Conservation (phyloP, 2,888 invertebrate species). For the Argyresthia goedartella region DNA sequence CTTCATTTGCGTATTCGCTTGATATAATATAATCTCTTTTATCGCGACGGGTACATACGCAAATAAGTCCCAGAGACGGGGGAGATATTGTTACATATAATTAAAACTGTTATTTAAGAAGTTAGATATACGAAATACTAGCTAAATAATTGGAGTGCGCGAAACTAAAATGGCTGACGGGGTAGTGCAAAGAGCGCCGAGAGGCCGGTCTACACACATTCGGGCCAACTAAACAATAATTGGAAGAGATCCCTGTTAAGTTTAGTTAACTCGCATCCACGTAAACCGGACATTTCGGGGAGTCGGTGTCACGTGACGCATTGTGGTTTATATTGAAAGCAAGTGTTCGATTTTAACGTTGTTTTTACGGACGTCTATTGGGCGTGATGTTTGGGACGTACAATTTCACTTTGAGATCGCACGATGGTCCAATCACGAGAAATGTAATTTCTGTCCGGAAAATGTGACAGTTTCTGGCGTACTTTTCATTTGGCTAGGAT, state of each 20-base stretch:
- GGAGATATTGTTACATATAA: no score
- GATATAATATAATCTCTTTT: no score
- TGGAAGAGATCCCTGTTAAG: no score
- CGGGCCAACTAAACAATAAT: background rate
- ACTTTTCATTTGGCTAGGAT: background rate
- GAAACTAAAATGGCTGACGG: background rate
- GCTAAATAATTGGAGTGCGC: background rate
- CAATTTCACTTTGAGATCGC: background rate
- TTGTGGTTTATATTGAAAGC: slow-evolving; percentile 29
- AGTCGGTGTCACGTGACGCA: slow-evolving; percentile 22
- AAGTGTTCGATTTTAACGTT: slow-evolving; percentile 9
- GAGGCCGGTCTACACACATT: background rate
- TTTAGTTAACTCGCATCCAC: background rate
- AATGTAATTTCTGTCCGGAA: background rate
- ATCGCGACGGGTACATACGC: no score
- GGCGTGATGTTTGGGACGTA: slow-evolving; percentile 13
- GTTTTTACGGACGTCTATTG: slow-evolving; percentile 14
- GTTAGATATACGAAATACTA: background rate
- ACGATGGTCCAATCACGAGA: background rate
- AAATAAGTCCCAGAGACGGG: no score
- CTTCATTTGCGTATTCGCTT: no score
- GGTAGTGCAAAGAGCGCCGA: background rate
- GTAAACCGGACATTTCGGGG: slow-evolving; percentile 9
- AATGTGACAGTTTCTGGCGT: background rate
- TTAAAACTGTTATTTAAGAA: background rate